These are phyloP conservation scores for Meloidogyne hapla DNA, from an alignment of 1,140 invertebrate genomes.

Conservation along the genomic window DNA sequence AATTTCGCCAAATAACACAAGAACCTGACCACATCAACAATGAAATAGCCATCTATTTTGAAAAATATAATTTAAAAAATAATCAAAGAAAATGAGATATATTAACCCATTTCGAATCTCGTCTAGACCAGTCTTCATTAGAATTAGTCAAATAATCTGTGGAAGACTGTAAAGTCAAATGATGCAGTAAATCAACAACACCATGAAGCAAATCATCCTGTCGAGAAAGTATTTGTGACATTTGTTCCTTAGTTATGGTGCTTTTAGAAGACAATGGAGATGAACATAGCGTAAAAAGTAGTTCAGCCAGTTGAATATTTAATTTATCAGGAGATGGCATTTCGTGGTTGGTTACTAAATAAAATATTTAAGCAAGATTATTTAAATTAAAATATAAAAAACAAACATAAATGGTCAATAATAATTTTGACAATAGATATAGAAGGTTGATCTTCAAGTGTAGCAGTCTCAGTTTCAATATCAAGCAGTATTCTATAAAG, in stretches of 20 bases:
- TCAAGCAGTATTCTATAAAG: constrained; percentile 1
- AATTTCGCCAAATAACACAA: constrained; percentile 41
- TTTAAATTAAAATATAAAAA: constrained; percentile 5
- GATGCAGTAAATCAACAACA: neutral
- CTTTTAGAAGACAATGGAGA: constrained; percentile 8
- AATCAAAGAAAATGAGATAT: neutral
- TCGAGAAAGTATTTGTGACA: constrained; percentile 7
- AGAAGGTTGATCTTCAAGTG: constrained; percentile 11
- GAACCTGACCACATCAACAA: constrained; percentile 42
- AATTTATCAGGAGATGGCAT: constrained; percentile 1
- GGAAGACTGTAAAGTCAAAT: neutral
- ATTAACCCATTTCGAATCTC: neutral
- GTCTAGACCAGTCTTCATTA: neutral
- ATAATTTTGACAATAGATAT: constrained; percentile 29
- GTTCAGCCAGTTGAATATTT: constrained; percentile 29
- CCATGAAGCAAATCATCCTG: constrained; percentile 10
- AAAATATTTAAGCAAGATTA: neutral
- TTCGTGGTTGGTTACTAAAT: constrained; percentile 12
- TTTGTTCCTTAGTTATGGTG: constrained; percentile 8
- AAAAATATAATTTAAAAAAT: neutral
- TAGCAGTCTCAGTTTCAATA: neutral
- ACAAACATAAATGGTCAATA: constrained; percentile 35
- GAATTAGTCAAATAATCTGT: neutral
- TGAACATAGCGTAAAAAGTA: constrained; percentile 20
- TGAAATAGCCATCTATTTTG: constrained; percentile 27